Evolutionary conservation across 2,113 vertebrate genomes (phyloP).

Genomic region (Reinhardtius hippoglossoides): DNA sequence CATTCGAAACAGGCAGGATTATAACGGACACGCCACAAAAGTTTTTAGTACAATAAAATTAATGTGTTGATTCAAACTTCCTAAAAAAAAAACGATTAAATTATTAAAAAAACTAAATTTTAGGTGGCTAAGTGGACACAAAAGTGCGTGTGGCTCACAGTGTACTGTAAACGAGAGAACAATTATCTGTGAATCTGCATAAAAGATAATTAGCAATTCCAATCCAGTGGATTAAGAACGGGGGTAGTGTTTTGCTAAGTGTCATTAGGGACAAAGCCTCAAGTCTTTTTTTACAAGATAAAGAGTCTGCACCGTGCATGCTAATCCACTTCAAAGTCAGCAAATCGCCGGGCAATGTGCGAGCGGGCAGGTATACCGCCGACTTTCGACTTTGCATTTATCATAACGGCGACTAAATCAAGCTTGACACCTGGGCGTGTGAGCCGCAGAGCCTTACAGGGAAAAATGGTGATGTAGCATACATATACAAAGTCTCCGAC

Average conservation of each 20-base stretch:
- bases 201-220: conserved; percentile 74
- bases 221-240: conserved; percentile 68
- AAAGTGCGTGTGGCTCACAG: conserved; percentile 55
- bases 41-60: neutral
- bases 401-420: conserved; percentile 54
- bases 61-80: neutral
- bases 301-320: conserved; percentile 48
- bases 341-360: conserved; percentile 49
- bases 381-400: conserved; percentile 49
- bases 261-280: conserved; percentile 63
- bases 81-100: neutral
- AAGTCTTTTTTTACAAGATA: conserved; percentile 50
- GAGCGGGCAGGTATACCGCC: conserved; percentile 43
- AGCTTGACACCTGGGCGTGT: conserved; percentile 45
- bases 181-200: conserved; percentile 74
- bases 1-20: too few species aligned
- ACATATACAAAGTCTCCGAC: conserved; percentile 35
- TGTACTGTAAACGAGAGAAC: conserved; percentile 59
- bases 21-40: too few species aligned
- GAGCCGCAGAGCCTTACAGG: conserved; percentile 22
- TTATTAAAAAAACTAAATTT: conserved; percentile 13
- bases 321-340: conserved; percentile 58
- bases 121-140: conserved; percentile 52
- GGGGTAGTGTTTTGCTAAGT: conserved; percentile 64
- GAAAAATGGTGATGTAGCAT: conserved; percentile 51